A percentile compares a stretch with the other conserved stretches of the same genome.
phyloP scores from a whole-genome alignment of 2,888 invertebrate species.

The Sphinx pinastri region DNA sequence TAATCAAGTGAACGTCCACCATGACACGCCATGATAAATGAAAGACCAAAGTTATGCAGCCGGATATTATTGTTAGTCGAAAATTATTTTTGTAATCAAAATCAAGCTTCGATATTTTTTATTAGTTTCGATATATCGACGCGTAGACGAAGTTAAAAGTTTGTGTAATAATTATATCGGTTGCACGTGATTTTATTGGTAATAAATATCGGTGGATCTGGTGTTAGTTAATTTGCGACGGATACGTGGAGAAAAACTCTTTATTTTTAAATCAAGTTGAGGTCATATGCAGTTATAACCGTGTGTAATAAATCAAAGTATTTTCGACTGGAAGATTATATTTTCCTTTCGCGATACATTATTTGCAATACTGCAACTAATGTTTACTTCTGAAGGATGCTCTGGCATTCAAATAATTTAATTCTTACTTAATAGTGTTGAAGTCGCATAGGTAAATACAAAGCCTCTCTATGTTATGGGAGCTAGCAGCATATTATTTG shows the following conservation, averaged over 20 bases:
- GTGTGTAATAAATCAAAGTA: conserved; percentile 44
- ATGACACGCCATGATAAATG: conserved; percentile 66
- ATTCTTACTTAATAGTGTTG: too few relatives aligned
- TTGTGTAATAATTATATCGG: conserved; percentile 58
- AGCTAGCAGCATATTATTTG: too few relatives aligned
- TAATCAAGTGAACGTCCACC: conserved; percentile 61
- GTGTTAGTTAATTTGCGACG: conserved; percentile 55
- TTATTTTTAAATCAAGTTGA: conserved; percentile 67
- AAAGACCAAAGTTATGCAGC: conserved; percentile 58
- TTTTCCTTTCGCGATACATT: neutral
- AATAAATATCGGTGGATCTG: conserved; percentile 74
- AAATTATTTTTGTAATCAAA: conserved; percentile 57
- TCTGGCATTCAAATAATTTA: too few relatives aligned
- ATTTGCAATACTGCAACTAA: too few relatives aligned
- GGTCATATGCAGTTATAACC: conserved; percentile 52
- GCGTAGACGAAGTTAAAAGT: conserved; percentile 42
- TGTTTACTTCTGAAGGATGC: too few relatives aligned
- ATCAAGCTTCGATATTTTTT: conserved; percentile 52
- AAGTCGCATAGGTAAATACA: too few relatives aligned
- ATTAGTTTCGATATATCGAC: conserved; percentile 42
- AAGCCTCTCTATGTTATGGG: too few relatives aligned
- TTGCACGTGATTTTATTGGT: conserved; percentile 67
- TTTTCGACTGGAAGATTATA: neutral
- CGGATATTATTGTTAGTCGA: conserved; percentile 71
- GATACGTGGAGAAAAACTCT: conserved; percentile 52